A percentile compares a stretch with the other conserved stretches of the same genome.
phyloP scores from a whole-genome alignment of 2,797 vertebrate species.

The Melanogrammus aeglefinus region DNA sequence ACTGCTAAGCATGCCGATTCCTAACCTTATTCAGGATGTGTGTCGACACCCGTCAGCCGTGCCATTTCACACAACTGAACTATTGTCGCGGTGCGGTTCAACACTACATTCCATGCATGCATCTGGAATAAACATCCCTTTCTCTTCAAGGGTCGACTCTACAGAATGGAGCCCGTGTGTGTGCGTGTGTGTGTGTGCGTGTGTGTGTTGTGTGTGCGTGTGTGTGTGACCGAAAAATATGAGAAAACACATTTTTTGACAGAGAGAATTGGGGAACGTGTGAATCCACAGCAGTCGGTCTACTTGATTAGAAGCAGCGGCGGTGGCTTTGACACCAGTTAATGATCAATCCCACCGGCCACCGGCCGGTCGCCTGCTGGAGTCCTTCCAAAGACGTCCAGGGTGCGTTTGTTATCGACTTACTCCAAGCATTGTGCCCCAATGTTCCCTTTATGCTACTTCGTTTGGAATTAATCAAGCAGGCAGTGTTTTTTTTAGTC shows the following conservation, averaged over 20 bases:
- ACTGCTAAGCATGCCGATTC: neutral
- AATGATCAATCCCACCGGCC: neutral
- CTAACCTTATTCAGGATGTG: neutral
- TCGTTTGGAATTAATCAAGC: slow-evolving; percentile 4
- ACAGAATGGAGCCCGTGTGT: neutral
- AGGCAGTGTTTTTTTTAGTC: neutral
- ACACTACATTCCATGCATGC: neutral
- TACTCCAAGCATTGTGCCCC: neutral
- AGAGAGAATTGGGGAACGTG: neutral
- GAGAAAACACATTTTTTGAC: neutral
- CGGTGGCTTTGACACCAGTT: too few relatives aligned
- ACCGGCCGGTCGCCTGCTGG: neutral
- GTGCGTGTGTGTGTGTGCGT: neutral
- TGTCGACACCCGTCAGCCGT: too few relatives aligned
- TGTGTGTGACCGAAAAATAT: neutral
- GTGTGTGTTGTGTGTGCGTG: too few relatives aligned
- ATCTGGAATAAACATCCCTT: neutral
- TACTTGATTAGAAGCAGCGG: neutral
- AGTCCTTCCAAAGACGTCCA: neutral
- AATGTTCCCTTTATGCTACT: neutral
- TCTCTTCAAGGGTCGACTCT: neutral
- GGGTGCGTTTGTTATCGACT: neutral
- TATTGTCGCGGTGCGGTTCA: neutral
- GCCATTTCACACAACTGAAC: neutral
- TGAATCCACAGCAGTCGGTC: neutral